Conservation (phyloP, 2,113 vertebrate genomes). For the Scolopax mira region DNA sequence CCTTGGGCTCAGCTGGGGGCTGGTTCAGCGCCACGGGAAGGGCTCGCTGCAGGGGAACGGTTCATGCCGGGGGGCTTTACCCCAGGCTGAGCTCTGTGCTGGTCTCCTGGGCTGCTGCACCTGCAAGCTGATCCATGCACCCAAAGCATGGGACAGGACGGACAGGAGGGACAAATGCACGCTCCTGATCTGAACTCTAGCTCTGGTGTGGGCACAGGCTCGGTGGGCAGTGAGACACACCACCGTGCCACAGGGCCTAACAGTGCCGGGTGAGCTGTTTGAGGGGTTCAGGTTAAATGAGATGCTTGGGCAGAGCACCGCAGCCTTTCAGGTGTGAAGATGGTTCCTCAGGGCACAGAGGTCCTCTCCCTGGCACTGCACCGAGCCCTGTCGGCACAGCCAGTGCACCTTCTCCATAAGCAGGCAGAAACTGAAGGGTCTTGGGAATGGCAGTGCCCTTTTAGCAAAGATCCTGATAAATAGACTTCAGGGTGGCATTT, state of each 20-base stretch:
- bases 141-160: not conserved
- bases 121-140: not conserved
- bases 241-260: not conserved
- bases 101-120: not conserved
- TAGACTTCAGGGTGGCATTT: not conserved
- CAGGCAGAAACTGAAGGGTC: not conserved
- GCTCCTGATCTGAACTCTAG: not conserved
- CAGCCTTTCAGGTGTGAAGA: not conserved
- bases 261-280: not conserved
- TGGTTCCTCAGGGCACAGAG: not conserved
- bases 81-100: not conserved
- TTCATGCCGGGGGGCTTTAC: not conserved
- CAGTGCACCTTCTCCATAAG: not conserved
- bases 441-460: not conserved
- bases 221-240: rapidly evolving
- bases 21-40: not conserved
- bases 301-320: not conserved
- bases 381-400: rapidly evolving
- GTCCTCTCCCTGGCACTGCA: not conserved
- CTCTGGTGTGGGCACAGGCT: not conserved
- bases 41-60: not conserved
- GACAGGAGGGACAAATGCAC: rapidly evolving
- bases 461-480: not conserved
- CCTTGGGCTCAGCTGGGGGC: not conserved
- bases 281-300: not conserved